phyloP scores from a whole-genome alignment of 1,140 invertebrate genomes.

The Drosophila albomicans region DNA sequence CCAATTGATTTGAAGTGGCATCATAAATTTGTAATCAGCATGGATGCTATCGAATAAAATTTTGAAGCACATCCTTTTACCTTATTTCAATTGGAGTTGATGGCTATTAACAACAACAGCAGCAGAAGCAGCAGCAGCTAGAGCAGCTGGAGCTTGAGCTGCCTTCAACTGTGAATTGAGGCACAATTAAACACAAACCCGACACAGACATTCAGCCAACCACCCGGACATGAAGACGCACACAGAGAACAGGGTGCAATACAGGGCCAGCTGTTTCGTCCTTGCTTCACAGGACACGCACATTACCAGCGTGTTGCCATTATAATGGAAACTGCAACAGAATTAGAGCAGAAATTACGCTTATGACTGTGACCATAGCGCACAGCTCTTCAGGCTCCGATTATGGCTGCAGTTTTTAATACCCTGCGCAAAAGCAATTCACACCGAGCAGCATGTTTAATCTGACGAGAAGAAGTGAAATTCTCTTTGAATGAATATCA shows the following conservation, averaged over 20 bases:
- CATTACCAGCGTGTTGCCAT: conserved; percentile 40
- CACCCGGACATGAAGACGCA: not conserved
- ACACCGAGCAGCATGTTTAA: not conserved
- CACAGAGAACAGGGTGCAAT: conserved; percentile 1
- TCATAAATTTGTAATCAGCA: conserved; percentile 69
- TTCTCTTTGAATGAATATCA: no score
- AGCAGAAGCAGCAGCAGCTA: conserved; percentile 24
- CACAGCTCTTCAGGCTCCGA: conserved; percentile 19
- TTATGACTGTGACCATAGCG: conserved; percentile 46
- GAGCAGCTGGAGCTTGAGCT: not conserved
- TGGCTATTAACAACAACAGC: conserved; percentile 32
- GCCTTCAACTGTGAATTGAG: conserved; percentile 40
- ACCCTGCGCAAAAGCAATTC: conserved; percentile 14
- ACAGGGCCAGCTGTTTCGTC: conserved; percentile 8
- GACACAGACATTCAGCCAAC: not conserved
- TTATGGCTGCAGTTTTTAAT: conserved; percentile 19
- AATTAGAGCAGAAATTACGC: conserved; percentile 69
- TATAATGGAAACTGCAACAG: conserved; percentile 50
- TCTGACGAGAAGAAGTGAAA: no score
- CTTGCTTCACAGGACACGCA: conserved; percentile 27
- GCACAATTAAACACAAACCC: conserved; percentile 37
- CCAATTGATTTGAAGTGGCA: conserved; percentile 69
- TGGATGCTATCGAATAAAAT: conserved; percentile 25
- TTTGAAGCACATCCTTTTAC: conserved; percentile 18
- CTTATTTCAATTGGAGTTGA: conserved; percentile 23